These are phyloP conservation scores for Drosophila austrosaltans DNA, from an alignment of 2,888 invertebrate genomes.

Conservation along the genomic window DNA sequence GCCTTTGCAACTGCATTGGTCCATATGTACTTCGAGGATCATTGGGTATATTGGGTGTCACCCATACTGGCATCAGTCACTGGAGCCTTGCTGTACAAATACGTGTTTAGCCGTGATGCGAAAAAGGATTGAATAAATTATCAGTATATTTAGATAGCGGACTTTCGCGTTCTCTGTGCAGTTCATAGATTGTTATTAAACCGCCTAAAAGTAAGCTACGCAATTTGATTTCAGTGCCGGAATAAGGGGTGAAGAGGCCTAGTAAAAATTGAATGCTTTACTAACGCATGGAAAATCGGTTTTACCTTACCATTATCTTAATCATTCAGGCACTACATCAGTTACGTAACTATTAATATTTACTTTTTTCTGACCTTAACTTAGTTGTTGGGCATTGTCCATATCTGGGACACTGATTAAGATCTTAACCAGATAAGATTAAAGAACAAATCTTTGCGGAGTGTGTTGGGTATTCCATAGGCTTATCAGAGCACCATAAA, in stretches of 20 bases:
- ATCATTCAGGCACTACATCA: background rate
- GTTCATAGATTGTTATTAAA: background rate
- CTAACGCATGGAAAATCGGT: too few species aligned
- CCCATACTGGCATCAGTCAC: constrained; percentile 84
- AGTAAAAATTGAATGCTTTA: too few species aligned
- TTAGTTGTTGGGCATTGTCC: constrained; percentile 25
- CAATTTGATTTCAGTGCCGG: background rate
- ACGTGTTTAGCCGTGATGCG: constrained; percentile 63
- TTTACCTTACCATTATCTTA: too few species aligned
- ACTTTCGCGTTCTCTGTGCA: background rate
- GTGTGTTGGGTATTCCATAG: constrained; percentile 26
- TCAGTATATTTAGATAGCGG: background rate
- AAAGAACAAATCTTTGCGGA: constrained; percentile 26
- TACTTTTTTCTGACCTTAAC: constrained; percentile 2
- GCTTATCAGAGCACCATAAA: constrained; percentile 36
- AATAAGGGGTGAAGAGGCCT: background rate
- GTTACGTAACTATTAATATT: background rate
- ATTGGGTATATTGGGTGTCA: constrained; percentile 89
- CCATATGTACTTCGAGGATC: constrained; percentile 86
- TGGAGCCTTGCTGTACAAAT: constrained; percentile 82
- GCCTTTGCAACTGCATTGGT: constrained; percentile 88
- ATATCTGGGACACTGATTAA: constrained; percentile 37
- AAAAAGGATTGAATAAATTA: background rate
- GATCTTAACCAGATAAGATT: constrained; percentile 51
- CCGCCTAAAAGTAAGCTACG: background rate